Evolutionary conservation across 2,797 vertebrate genomes (phyloP), one percentile per base, ranked within the genome.

Genomic region (Hozukius guyotensis): DNA sequence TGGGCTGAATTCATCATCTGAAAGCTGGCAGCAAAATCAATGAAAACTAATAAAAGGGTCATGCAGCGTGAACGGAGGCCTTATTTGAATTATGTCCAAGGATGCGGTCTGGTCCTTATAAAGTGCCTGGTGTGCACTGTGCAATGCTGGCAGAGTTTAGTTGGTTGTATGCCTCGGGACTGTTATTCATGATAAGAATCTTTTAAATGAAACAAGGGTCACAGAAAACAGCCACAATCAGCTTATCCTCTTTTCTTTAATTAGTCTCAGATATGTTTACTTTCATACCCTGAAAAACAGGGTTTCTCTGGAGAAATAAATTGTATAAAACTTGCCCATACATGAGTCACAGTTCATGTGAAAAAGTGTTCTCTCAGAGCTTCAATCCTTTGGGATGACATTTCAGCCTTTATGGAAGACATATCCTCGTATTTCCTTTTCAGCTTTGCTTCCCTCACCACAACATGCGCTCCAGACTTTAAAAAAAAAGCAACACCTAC

Each of bases 11-110:
- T 78, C 77, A 89, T 93, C 89, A 87, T 90, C 74, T 76, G 65
- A 87, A 88, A 87, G 87, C 84, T 88, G 88, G 78, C 85, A 88
- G 88, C 57, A 87, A 87, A 92, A 95, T 94, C 90, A 90, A 93
- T 92, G 81, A 82, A 88, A 89, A 89, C 83, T 74, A 89, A 92
- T 93, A 88, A 89, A 90, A 84, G 80, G 75, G 87, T 89, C 89
- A 84, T 59, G 81, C 88, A 72, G 80, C 56, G 62, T 91, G 89
- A 91, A 89, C 72, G 27, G 31, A 76, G 77, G 75, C 79, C 85
- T 87, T 80, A 88, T 92, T 81, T 90, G 87, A 91, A 91, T 91
- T 86, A 79, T 81, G 80, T 87, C 81, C 87, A 82, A 86, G 78
- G 84, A 87, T 75, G 75, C 27, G 20, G 88, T 75, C 80, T 79